Evolutionary conservation across 2,113 vertebrate genomes (phyloP), one percentile per base, ranked within the genome.

Genomic region (Syngnathoides biaculeatus): DNA sequence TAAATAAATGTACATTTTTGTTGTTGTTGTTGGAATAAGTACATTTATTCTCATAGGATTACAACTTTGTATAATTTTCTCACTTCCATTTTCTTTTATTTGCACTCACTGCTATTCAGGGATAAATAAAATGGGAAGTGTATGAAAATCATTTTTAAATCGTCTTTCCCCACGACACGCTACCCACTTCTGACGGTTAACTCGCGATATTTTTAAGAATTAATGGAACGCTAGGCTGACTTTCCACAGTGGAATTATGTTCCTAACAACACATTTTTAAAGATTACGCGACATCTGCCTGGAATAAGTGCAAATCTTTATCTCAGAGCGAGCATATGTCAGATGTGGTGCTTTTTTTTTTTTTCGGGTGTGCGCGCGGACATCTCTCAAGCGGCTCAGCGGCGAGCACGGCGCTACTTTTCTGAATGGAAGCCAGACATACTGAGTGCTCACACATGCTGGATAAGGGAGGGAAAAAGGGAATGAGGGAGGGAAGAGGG

Each of bases 371-470:
- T n/a, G n/a, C n/a, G n/a, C n/a, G n/a, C n/a, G 12, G 64, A 17
- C 63, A 68, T 65, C 66, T 69, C 73, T 74, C 60, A 38, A 63
- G 64, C 71, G 48, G 45, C 59, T 77, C 70, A 65, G n/a, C 62
- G 61, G 58, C 26, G 78, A 61, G 67, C 71, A 69, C 66, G 72
- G 69, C 38, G 79, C 72, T 84, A 77, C 75, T 89, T 89, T 86
- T 88, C 83, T 88, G 84, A 89, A 89, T 89, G 86, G 79, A 83
- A 75, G 79, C 83, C 79, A 88, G 84, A 81, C 83, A 86, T 74
- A 63, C 77, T 47, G 67, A 83, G 79, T 80, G 82, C 79, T 84
- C 80, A 79, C 83, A 86, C 87, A 85, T 67, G 79, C 87, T 87
- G 85, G 48, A 77, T 69, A 65, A 63, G 60, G 55, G 55, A 7